Conservation (phyloP, 2,797 vertebrate species). For the Adelosebastes latens region DNA sequence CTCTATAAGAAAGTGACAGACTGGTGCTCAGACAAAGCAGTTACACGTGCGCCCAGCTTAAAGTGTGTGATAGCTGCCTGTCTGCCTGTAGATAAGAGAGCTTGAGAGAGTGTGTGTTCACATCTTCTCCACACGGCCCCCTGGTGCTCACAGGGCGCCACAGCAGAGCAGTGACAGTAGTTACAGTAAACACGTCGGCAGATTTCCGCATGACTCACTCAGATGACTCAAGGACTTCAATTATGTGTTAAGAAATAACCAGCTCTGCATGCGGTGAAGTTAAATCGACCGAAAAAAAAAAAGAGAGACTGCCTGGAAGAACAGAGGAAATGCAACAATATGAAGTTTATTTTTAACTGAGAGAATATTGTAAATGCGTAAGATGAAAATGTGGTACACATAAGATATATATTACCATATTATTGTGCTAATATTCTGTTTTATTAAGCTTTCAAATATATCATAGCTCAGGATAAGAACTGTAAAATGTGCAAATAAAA, state of each 20-base stretch:
- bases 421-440: background rate
- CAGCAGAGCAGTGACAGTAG: slow-evolving; percentile 34
- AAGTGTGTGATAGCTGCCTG: slow-evolving; percentile 4
- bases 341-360: background rate
- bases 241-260: slow-evolving; percentile 17
- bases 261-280: slow-evolving; percentile 7
- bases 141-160: slow-evolving; percentile 50
- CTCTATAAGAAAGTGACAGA: background rate
- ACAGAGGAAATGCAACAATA: background rate
- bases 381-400: background rate
- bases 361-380: background rate
- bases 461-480: background rate
- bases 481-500: background rate
- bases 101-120: background rate
- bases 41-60: background rate
- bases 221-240: slow-evolving; percentile 59
- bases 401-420: background rate
- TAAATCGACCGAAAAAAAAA: background rate
- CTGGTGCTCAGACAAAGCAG: background rate
- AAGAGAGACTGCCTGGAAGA: background rate
- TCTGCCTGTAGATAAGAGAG: slow-evolving; percentile 21
- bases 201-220: slow-evolving; percentile 46
- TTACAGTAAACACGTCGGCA: slow-evolving; percentile 45
- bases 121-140: slow-evolving; percentile 24
- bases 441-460: background rate